phyloP scores from a whole-genome alignment of 2,113 vertebrate genomes.

The Stictonetta naevosa region DNA sequence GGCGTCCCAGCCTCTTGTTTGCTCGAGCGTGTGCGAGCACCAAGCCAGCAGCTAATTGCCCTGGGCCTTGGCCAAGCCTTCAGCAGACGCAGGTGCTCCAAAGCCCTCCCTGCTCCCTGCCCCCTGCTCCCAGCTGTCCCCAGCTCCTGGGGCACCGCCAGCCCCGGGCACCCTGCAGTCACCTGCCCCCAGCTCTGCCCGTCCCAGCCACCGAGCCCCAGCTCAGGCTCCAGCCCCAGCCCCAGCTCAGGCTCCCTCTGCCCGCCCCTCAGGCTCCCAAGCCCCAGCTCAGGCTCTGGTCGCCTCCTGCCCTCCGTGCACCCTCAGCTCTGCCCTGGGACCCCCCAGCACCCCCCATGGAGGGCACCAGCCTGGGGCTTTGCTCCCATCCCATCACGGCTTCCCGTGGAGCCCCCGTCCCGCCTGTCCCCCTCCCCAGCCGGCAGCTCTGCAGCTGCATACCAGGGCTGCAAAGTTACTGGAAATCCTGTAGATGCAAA shows the following conservation, averaged over 20 bases:
- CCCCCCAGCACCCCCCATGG: rapidly evolving
- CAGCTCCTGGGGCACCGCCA: not conserved
- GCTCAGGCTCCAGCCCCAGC: not conserved
- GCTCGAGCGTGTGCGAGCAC: not conserved
- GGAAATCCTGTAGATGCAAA: constrained; percentile 57
- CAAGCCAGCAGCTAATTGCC: not conserved
- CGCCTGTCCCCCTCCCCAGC: not conserved
- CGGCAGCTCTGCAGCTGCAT: not conserved
- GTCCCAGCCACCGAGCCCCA: rapidly evolving
- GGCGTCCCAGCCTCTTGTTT: rapidly evolving
- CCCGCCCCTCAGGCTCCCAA: too few species aligned
- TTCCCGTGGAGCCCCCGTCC: rapidly evolving
- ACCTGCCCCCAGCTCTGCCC: not conserved
- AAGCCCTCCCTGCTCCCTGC: not conserved
- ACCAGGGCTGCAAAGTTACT: constrained; percentile 54
- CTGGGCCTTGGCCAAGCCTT: not conserved
- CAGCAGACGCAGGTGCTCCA: not conserved
- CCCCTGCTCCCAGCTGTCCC: rapidly evolving
- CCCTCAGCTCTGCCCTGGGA: not conserved
- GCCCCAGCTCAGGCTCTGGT: too few species aligned
- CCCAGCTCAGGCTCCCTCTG: too few species aligned
- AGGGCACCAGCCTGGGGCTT: not conserved
- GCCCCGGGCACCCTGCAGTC: not conserved
- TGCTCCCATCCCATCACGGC: rapidly evolving
- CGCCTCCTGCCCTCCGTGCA: rapidly evolving